Base-by-base conservation (phyloP, 2,888 invertebrate genomes). In the Atherix ibis region DNA sequence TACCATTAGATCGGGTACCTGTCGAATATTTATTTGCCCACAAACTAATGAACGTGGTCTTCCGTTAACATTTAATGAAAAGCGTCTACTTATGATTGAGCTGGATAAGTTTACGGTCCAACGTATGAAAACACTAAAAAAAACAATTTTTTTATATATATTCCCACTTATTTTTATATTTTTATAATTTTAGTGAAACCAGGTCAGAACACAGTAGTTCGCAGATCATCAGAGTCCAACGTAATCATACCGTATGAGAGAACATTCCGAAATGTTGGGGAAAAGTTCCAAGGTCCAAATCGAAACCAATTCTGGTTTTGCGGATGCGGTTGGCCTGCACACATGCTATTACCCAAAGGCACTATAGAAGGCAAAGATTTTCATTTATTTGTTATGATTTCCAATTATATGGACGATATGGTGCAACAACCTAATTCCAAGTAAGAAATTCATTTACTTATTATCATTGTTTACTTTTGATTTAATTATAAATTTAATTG, bases 301-400 rank as follows among this genome's bases (percentile, higher is more conserved):
- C 58, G 67, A 1, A 64, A 63, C 0, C 56, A 62, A 33, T 80
- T 79, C 62, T 77, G 79, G 61, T 82, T 80, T 68, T 88, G 87
- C 62, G 85, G 85, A 40, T 88, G 87, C 48, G 84, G 85, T 32
- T 84, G 85, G 83, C 85, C 85, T 0, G 75, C 82, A 40, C 83
- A 85, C 56, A 69, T 85, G 71, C 66, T 84, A 5, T 44, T 82
- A 24, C 79, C 84, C 0, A 78, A 72, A 57, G 85, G 85, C 4
- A 73, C 55, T 4, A 49, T 65, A 1, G 64, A 68, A 38, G 84
- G 84, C 1, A 72, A 68, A 57, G 58, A 65, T 0, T 70, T 74
- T 49, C 71, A 79, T 43, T 60, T 84, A 27, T 84, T 81, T 53
- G 75, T 70, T 27, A 83, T 84, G 81, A 64, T 84, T 38, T 76